A percentile compares a stretch with the other conserved stretches of the same genome.
Evolutionary conservation across 2,113 vertebrate species (phyloP).

Genomic region (Mormyrus lacerda): DNA sequence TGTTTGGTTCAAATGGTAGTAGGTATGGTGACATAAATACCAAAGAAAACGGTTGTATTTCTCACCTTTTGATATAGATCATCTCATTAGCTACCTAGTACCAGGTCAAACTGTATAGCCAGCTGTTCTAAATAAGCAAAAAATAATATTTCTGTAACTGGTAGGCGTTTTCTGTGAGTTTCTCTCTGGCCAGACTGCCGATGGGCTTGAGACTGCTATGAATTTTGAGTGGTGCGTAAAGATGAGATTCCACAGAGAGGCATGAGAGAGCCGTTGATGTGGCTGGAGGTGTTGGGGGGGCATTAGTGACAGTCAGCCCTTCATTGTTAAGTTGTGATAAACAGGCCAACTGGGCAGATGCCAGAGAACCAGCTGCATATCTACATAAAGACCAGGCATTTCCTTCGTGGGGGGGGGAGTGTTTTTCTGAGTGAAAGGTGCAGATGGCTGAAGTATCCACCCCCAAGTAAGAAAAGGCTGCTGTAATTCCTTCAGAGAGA

Average conservation of each 20-base stretch:
- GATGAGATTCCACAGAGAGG: not conserved
- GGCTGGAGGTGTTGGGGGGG: not conserved
- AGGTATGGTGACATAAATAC: not conserved
- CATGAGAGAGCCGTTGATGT: not conserved
- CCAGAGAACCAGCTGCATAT: not conserved
- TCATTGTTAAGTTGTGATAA: not conserved
- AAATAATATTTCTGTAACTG: not conserved
- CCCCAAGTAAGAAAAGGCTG: not conserved
- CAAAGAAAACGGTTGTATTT: not conserved
- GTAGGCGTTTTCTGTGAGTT: too few species aligned
- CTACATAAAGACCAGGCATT: not conserved
- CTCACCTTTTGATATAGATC: not conserved
- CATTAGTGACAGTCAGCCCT: not conserved
- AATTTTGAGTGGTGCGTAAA: not conserved
- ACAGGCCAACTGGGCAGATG: not conserved
- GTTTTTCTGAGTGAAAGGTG: not conserved
- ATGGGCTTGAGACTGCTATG: not conserved
- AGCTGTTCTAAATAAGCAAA: too few species aligned
- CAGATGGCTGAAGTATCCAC: slow-evolving; percentile 1
- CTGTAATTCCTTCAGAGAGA: not conserved
- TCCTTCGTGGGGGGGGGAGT: not conserved
- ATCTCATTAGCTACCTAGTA: not conserved
- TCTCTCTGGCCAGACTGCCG: not conserved
- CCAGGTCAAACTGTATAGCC: not conserved
- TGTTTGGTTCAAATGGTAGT: not conserved